These are phyloP conservation scores for Oreochromis aureus DNA, from an alignment of 2,113 vertebrate genomes.

Conservation along the genomic window DNA sequence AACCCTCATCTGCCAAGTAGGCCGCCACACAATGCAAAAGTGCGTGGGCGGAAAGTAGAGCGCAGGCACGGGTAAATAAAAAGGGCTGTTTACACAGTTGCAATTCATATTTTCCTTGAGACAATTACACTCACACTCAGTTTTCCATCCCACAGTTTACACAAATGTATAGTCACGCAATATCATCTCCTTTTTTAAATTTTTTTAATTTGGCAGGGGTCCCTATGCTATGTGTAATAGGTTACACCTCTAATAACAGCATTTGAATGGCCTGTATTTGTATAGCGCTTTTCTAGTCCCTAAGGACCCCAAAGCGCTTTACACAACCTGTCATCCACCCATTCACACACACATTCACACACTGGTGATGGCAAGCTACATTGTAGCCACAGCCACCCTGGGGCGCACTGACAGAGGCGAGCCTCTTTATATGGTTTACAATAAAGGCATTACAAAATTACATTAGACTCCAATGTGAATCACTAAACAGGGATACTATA, in stretches of 20 bases:
- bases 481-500: background rate
- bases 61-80: background rate
- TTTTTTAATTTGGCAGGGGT: background rate
- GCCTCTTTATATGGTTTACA: background rate
- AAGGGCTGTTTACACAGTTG: background rate
- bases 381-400: too few relatives aligned
- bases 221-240: background rate
- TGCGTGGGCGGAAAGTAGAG: background rate
- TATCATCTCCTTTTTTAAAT: background rate
- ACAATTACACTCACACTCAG: background rate
- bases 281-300: too few relatives aligned
- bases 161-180: background rate
- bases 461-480: background rate
- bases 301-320: too few relatives aligned
- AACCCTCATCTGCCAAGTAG: background rate
- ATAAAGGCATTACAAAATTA: background rate
- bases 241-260: background rate
- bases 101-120: background rate
- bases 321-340: too few relatives aligned
- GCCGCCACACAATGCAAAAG: background rate
- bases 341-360: too few relatives aligned
- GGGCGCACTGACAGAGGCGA: too few relatives aligned
- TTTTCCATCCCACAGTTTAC: background rate
- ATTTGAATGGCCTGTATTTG: background rate
- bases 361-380: too few relatives aligned